Evolutionary conservation across 2,888 invertebrate species (phyloP).

Genomic region (Cantharis rufa): DNA sequence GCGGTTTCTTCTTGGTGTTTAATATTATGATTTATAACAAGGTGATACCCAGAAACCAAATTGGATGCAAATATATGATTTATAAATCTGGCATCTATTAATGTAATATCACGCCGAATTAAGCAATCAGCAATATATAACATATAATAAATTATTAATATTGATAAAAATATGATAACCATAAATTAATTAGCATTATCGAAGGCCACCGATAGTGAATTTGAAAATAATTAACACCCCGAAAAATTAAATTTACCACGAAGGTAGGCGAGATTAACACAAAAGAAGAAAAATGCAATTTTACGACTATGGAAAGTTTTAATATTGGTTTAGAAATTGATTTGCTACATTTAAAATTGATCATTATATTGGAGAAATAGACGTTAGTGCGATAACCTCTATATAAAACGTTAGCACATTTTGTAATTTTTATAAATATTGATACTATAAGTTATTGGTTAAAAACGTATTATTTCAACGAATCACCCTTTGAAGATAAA

Average conservation of each 20-base stretch:
- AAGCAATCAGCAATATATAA: not conserved
- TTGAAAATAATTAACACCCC: not conserved
- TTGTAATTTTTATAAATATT: not conserved
- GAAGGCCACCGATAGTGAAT: not conserved
- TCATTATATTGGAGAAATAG: not conserved
- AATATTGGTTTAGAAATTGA: not conserved
- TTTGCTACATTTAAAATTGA: not conserved
- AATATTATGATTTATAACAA: too few species aligned
- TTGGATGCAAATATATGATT: not conserved
- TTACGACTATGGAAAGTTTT: not conserved
- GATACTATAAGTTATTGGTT: not conserved
- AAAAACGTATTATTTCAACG: too few species aligned
- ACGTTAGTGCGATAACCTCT: not conserved
- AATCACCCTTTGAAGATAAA: not conserved
- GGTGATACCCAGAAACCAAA: not conserved
- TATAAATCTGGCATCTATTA: not conserved
- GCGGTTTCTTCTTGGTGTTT: too few species aligned
- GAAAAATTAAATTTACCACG: not conserved
- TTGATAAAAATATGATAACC: not conserved
- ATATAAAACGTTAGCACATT: not conserved
- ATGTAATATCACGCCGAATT: not conserved
- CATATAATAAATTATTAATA: not conserved
- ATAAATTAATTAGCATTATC: not conserved
- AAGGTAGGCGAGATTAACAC: not conserved
- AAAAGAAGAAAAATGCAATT: not conserved